Evolutionary conservation across 2,797 vertebrate genomes (phyloP).

Genomic region (Phalanger gymnotis): DNA sequence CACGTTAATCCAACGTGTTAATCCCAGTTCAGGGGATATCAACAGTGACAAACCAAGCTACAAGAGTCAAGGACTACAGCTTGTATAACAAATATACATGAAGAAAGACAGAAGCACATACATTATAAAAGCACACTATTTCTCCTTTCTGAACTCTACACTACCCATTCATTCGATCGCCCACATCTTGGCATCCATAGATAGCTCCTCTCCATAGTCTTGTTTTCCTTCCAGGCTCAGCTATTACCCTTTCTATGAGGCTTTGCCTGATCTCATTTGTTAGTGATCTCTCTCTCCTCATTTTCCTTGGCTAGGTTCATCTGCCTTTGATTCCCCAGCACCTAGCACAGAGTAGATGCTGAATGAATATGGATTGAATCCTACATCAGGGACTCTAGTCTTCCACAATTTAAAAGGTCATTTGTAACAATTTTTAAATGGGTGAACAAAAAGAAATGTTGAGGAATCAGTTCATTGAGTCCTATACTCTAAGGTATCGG

Average conservation of each 20-base stretch:
- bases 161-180: neutral
- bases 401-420: neutral
- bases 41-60: neutral
- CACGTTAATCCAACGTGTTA: neutral
- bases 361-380: neutral
- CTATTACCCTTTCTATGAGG: neutral
- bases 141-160: neutral
- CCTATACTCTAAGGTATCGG: neutral
- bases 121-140: neutral
- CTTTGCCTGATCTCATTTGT: neutral
- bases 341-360: neutral
- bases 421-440: neutral
- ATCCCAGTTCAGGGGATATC: neutral
- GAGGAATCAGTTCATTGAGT: neutral
- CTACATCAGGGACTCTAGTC: neutral
- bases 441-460: neutral
- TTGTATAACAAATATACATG: neutral
- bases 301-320: neutral
- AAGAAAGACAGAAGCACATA: constrained; percentile 15
- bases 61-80: neutral
- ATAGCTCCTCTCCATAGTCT: neutral
- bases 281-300: neutral
- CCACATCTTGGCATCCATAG: neutral
- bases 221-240: neutral
- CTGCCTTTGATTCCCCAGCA: neutral